Evolutionary conservation across 2,888 invertebrate genomes (phyloP), one percentile per base, ranked within the genome.

Genomic region (Apotomis betuletana): DNA sequence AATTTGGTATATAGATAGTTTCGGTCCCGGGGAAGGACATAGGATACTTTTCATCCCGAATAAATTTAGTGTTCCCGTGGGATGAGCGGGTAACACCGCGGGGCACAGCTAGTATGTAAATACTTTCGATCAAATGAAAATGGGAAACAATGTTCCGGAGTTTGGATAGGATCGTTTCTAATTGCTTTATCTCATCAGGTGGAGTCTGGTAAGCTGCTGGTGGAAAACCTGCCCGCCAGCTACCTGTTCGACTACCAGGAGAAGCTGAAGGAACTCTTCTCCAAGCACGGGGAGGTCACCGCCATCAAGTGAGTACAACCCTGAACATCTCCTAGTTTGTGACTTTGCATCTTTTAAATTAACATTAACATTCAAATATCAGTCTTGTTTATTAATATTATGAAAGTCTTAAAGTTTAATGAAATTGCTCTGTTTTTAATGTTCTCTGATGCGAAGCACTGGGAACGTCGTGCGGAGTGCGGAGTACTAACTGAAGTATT

Each of bases 361-460:
- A 90, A 92, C 92, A 91, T 92, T 91, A 91, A 92, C 92, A 92
- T 92, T 92, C 92, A 92, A 92, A 92, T 92, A 91, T 92, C 91
- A 91, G 85, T 90, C 89, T 85, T 80, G 82, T 75, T 76, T 67
- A 55, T 62, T 72, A 65, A 65, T 72, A 67, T 75, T 61, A 63
- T 75, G 55, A 71, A 62, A 73, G 75, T 74, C 60, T 70, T 67
- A 65, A 52, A 75, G 15, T 61, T 44, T 44, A 61, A 10, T 5
- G 3, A 5, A 65, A 57, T 27, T 73, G 71, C 74, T 74, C 36
- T 62, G 59, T 67, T 38, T 60, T 27, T 79, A 80, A 55, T 81
- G 87, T 86, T 87, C 87, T 81, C 84, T 85, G 81, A 81, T 85
- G 90, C 83, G 74, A 87, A 81, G 86, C 87, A 85, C 86, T 83